A percentile compares a stretch with the other conserved stretches of the same genome.
phyloP scores from a whole-genome alignment of 1,140 invertebrate genomes.

The Drosophila ananassae region DNA sequence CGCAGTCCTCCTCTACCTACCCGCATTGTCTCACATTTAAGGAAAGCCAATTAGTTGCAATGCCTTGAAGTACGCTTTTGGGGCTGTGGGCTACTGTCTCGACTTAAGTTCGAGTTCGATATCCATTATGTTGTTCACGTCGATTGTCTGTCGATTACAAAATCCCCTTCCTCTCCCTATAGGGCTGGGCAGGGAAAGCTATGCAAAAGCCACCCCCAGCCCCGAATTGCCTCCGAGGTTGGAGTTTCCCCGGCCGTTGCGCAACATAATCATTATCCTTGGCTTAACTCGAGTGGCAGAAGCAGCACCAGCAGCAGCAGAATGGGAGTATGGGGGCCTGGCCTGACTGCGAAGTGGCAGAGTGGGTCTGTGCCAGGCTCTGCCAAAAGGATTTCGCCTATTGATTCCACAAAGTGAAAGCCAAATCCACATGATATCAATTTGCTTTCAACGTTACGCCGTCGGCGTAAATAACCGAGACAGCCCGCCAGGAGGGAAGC shows the following conservation, averaged over 20 bases:
- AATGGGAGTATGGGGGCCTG: neutral
- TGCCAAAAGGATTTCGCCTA: conserved; percentile 75
- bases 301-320: conserved; percentile 11
- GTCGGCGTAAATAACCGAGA: conserved; percentile 72
- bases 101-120: conserved; percentile 41
- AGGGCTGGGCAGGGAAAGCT: neutral
- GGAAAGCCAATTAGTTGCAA: conserved; percentile 80
- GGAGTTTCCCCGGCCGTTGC: conserved; percentile 47
- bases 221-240: conserved; percentile 4
- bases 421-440: conserved; percentile 82
- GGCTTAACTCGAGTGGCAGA: conserved; percentile 67
- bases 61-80: conserved; percentile 65
- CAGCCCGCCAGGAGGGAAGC: conserved; percentile 38
- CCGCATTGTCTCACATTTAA: conserved; percentile 57
- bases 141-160: conserved; percentile 78
- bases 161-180: conserved; percentile 27
- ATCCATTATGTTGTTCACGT: conserved; percentile 77
- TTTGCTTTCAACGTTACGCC: conserved; percentile 78
- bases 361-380: conserved; percentile 45
- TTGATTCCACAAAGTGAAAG: conserved; percentile 79
- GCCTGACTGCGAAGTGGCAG: conserved; percentile 23
- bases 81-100: conserved; percentile 38
- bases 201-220: conserved; percentile 34
- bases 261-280: conserved; percentile 82
- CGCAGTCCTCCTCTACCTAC: neutral